Evolutionary conservation across 2,888 invertebrate species (phyloP).

Genomic region (Philereme transversata): DNA sequence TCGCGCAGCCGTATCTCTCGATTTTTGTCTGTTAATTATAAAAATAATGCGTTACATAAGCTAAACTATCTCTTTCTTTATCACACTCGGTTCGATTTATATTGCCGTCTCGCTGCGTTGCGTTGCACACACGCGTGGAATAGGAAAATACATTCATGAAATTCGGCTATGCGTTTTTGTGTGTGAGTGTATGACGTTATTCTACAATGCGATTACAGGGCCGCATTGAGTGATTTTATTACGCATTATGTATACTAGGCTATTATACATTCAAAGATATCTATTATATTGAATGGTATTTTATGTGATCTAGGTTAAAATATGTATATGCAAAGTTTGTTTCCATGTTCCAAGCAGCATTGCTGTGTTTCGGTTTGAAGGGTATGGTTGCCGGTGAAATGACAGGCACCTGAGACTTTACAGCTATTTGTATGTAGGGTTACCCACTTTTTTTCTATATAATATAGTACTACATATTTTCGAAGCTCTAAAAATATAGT

Average conservation of each 20-base stretch:
- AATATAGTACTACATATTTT: no score
- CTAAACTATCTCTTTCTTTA: constrained; percentile 45
- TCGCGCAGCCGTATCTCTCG: constrained; percentile 79
- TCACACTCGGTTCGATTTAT: constrained; percentile 46
- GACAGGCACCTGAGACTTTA: no score
- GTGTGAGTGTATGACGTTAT: constrained; percentile 83
- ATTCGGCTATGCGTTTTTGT: constrained; percentile 66
- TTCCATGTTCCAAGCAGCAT: no score
- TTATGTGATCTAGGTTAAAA: no score
- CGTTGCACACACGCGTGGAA: constrained; percentile 66
- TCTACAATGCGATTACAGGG: constrained; percentile 81
- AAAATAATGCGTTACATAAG: constrained; percentile 84
- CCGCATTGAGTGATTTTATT: constrained; percentile 55
- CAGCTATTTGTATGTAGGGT: no score
- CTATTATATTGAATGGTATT: no score
- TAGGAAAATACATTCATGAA: constrained; percentile 82
- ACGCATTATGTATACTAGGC: constrained; percentile 14
- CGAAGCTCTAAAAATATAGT: no score
- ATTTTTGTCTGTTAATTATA: constrained; percentile 84
- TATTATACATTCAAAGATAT: no score
- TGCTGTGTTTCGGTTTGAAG: no score
- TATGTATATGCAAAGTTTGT: no score
- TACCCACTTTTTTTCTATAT: no score
- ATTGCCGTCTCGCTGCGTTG: constrained; percentile 59
- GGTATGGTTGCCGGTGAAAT: no score